Evolutionary conservation across 2,113 vertebrate genomes (phyloP), one percentile per base, ranked within the genome.

Genomic region (Vidua macroura): DNA sequence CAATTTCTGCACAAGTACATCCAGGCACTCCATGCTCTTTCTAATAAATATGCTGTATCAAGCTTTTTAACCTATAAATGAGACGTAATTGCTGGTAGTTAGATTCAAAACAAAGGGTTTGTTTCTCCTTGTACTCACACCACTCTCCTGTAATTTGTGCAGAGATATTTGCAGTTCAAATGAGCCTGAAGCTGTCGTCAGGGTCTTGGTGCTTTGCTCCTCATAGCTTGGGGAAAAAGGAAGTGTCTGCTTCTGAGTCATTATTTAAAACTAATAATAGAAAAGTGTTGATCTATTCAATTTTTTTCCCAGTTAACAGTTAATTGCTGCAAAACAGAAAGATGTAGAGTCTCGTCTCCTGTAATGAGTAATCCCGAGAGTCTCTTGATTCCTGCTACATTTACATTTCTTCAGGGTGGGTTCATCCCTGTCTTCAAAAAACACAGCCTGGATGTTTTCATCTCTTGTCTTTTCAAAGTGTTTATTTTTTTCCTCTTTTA

Each of bases 221-320:
- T 91, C 56, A 10, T 68, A 88, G 92, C 90, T 80, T 68, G 80
- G 68, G 70, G 53, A 56, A 90, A 93, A 93, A 74, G 92, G 94
- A 96, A 96, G 79, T 90, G 77, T 31, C 55, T 74, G 31, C 90
- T 94, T 95, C 93, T 94, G 93, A 95, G 60, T 95, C 93, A 79
- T 93, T 97, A 91, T 90, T 92, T 90, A 90, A 96, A 96, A 87
- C 93, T 96, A 96, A 96, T 95, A 96, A 97, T 96, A 93, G 88
- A 82, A 88, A 80, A 93, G 52, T 93, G 94, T 94, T 92, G 93
- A 83, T 86, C 83, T 95, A 31, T 64, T 97, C 73, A 78, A 8
- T 59, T 88, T 93, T 95, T 93, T 46, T 2, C 27, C 56, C 79
- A 83, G 62, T 97, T 95, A 84, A 48, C 83, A 82, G 56, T 63